Evolutionary conservation across 2,113 vertebrate species (phyloP), one percentile per base, ranked within the genome.

Genomic region (Cairina moschata): DNA sequence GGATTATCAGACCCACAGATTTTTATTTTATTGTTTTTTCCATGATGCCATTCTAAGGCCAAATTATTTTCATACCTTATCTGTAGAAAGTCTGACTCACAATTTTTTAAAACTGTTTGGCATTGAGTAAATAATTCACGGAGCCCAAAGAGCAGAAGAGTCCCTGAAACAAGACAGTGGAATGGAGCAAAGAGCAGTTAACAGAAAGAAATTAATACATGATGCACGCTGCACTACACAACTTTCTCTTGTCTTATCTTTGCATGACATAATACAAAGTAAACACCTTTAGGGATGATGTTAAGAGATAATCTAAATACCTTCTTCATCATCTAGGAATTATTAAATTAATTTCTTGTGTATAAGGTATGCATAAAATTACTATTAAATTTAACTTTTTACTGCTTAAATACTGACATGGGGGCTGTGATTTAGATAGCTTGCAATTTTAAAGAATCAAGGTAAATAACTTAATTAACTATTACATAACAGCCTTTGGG

Each of bases 391-490:
- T 63, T 44, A 32, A 1, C 21, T 77, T 86, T 69, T 59, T 6
- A 34, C 48, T 67, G 63, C n/a, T 79, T 48, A 84, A 44, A 2
- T 84, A 36, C 50, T 69, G 60, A 75, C 23, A 31, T 44, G 26
- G 14, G 46, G 4, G 17, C 34, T 56, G 8, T 36, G 56, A 68
- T 82, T 82, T 80, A 73, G 25, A 48, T 5, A 68, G n/a, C 36
- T 91, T 73, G 14, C 56, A 69, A 76, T 90, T 79, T 80, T 60
- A 38, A 52, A 69, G 58, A 58, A 88, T 86, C 18, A 25, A 80
- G 52, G 32, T 88, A 86, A 92, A 88, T 86, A 87, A 80, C 22
- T 86, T 69, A n/a, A 86, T 80, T 91, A 83, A 81, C 78, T 73
- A 78, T 74, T 71, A 32, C 16, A 26, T 52, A 76, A 28, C 16